Conservation (phyloP, 2,797 vertebrate genomes). For the Galagoides demidoff region DNA sequence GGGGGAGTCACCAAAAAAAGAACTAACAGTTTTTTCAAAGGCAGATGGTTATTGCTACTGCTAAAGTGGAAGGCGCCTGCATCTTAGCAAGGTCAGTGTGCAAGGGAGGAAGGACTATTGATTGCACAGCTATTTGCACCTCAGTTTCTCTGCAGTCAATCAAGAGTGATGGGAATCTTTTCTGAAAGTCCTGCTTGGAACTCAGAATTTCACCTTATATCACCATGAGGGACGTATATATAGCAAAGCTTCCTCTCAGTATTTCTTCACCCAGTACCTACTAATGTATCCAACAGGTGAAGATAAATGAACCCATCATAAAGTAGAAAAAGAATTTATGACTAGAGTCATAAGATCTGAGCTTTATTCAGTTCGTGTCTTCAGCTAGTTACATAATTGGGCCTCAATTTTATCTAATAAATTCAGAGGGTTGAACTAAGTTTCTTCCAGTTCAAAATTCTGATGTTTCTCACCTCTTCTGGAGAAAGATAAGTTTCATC, state of each 20-base stretch:
- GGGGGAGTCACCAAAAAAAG: constrained; percentile 53
- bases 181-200: neutral
- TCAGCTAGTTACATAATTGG: neutral
- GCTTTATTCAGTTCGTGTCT: neutral
- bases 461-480: neutral
- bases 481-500: neutral
- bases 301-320: neutral
- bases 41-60: neutral
- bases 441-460: neutral
- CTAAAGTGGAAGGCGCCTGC: neutral
- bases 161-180: neutral
- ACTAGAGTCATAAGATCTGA: neutral
- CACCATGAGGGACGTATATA: neutral
- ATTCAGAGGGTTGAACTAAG: neutral
- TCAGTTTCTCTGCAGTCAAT: neutral
- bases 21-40: constrained; percentile 29
- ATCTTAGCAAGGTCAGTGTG: neutral
- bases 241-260: neutral
- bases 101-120: neutral
- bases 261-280: neutral
- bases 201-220: neutral
- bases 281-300: neutral
- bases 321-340: neutral
- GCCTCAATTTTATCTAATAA: neutral
- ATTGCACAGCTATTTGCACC: neutral